These are phyloP conservation scores for Bostrychus sinensis DNA, from an alignment of 2,113 vertebrate genomes.

Conservation along the genomic window DNA sequence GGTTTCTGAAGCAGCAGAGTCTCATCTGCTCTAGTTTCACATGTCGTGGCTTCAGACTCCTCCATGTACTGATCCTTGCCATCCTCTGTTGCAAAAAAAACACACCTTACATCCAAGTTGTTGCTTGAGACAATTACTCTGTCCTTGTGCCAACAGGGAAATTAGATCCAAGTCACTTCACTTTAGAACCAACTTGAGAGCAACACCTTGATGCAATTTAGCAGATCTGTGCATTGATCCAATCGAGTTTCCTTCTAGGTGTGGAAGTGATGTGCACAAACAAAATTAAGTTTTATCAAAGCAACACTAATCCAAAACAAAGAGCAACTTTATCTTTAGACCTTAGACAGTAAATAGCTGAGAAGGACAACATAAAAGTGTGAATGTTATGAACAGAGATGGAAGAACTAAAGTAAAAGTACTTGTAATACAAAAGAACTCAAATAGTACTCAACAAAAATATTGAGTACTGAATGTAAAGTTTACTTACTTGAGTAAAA, in stretches of 20 bases:
- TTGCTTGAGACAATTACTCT: slow-evolving; percentile 41
- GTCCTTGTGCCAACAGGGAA: slow-evolving; percentile 26
- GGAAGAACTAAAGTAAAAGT: no score
- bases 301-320: slow-evolving; percentile 10
- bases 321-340: background rate
- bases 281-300: slow-evolving; percentile 17
- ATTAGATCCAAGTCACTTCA: slow-evolving; percentile 27
- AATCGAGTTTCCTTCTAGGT: slow-evolving; percentile 20
- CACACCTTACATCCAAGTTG: slow-evolving; percentile 9
- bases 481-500: no score
- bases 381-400: no score
- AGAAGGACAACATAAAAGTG: background rate
- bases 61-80: slow-evolving; percentile 85
- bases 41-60: slow-evolving; percentile 87
- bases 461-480: no score
- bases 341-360: background rate
- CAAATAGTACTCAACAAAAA: no score
- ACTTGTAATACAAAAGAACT: no score
- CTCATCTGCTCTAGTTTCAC: slow-evolving; percentile 85
- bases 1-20: slow-evolving; percentile 87
- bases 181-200: slow-evolving; percentile 22
- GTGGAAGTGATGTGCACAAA: slow-evolving; percentile 20
- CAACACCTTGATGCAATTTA: slow-evolving; percentile 39
- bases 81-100: slow-evolving; percentile 71
- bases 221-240: background rate